Evolutionary conservation across 2,113 vertebrate species (phyloP).

Genomic region (Ploceus nigricollis): DNA sequence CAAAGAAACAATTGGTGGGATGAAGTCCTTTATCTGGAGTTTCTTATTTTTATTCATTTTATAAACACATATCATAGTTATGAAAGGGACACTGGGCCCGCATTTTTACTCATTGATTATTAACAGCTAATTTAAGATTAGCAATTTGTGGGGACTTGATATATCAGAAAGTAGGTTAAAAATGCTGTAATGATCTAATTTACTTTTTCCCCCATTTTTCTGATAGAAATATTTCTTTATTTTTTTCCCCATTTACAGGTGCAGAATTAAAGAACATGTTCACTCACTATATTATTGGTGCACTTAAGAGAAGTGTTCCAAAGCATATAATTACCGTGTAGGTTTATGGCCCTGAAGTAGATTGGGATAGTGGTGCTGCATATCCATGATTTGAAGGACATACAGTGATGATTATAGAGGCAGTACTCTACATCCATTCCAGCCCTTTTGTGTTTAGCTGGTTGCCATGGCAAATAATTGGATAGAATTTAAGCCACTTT

Average conservation of each 20-base stretch:
- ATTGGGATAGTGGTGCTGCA: slow-evolving; percentile 83
- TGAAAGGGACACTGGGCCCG: not conserved
- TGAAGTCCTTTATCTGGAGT: not conserved
- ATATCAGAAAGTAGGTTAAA: slow-evolving; percentile 50
- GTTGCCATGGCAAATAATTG: slow-evolving; percentile 96
- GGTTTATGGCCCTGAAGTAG: slow-evolving; percentile 91
- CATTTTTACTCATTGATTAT: slow-evolving; percentile 15
- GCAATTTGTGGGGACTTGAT: not conserved
- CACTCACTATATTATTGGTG: slow-evolving; percentile 91
- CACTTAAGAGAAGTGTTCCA: slow-evolving; percentile 93
- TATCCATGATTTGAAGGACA: slow-evolving; percentile 88
- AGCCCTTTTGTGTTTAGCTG: slow-evolving; percentile 88
- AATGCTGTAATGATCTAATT: slow-evolving; percentile 65
- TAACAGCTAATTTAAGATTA: slow-evolving; percentile 46
- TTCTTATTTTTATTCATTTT: not conserved
- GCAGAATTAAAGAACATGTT: slow-evolving; percentile 86
- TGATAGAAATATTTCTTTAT: slow-evolving; percentile 71
- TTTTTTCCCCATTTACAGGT: slow-evolving; percentile 81
- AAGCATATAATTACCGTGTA: slow-evolving; percentile 91
- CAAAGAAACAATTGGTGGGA: not conserved
- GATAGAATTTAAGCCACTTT: slow-evolving; percentile 94
- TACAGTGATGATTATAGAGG: slow-evolving; percentile 86
- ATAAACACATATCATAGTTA: not conserved
- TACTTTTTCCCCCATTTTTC: slow-evolving; percentile 37
- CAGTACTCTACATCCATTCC: slow-evolving; percentile 84